Conservation (phyloP, 1,140 invertebrate genomes). For the Megathymus violae region DNA sequence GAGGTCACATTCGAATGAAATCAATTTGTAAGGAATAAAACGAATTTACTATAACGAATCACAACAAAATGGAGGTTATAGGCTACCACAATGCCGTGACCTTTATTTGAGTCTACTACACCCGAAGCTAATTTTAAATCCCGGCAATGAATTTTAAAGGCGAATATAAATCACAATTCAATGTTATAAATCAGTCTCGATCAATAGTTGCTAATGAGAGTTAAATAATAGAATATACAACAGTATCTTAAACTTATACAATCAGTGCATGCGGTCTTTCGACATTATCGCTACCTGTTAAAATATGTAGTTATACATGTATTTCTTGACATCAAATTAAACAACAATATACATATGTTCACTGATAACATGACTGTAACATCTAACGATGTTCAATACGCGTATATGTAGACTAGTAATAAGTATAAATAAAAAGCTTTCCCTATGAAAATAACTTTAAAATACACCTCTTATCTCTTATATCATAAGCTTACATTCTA, state of each 20-base stretch:
- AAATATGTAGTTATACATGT: slow-evolving; percentile 11
- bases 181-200: slow-evolving; percentile 25
- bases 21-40: too few relatives aligned
- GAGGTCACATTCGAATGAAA: background rate
- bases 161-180: slow-evolving; percentile 13
- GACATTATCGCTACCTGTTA: too few relatives aligned
- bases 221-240: slow-evolving; percentile 6
- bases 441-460: slow-evolving; percentile 21
- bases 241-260: slow-evolving; percentile 19
- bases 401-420: background rate
- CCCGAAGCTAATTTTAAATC: background rate
- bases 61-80: too few relatives aligned
- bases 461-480: slow-evolving; percentile 22
- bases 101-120: too few relatives aligned
- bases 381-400: background rate
- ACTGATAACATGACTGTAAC: slow-evolving; percentile 8
- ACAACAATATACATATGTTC: slow-evolving; percentile 11
- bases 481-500: slow-evolving; percentile 2
- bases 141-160: slow-evolving; percentile 20
- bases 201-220: slow-evolving; percentile 19
- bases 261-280: slow-evolving; percentile 17
- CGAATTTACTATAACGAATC: too few relatives aligned
- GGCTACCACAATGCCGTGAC: too few relatives aligned
- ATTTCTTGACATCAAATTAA: slow-evolving; percentile 16
- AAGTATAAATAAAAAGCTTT: slow-evolving; percentile 13